Evolutionary conservation across 2,797 vertebrate species (phyloP), one percentile per base, ranked within the genome.

Genomic region (Pseudochaenichthys georgianus): DNA sequence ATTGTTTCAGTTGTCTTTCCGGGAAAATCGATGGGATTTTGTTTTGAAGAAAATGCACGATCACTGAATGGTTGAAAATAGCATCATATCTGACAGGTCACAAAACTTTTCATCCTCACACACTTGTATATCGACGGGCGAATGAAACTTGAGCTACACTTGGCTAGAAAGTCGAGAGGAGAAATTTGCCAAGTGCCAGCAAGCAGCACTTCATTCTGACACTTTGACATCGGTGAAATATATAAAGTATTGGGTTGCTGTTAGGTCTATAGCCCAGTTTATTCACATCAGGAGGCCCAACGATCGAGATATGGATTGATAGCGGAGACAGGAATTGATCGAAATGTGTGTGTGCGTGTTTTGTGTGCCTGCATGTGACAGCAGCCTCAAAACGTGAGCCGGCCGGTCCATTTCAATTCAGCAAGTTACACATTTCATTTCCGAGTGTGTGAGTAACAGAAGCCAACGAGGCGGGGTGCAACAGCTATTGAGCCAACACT

Each of bases 241-340:
- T 90, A 90, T 90, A 90, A 89, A 91, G 87, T 83, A 93, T 93
- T 91, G 89, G 85, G 91, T 93, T 94, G 87, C 93, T 77, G 89
- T 89, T 85, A 61, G 80, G 87, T 66, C 85, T 75, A 57, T 78
- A 83, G 89, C 88, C 76, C 68, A 85, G 88, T 92, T 93, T 95
- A 93, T 95, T 95, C 91, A 94, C 93, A 89, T 92, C 86, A 88
- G 85, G 84, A 86, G 88, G 83, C 78, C 64, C 83, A 87, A 68
- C 82, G 88, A 92, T 92, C 87, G 72, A 87, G 90, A 86, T 94
- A 95, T 95, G 89, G 95, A 95, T 95, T 95, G 95, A 95, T 94
- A 95, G 92, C 55, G 85, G 94, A 95, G 94, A 95, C 88, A 88
- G 82, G 87, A 92, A 95, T 95, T 94, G 95, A 95, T 94, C 82